Evolutionary conservation across 2,113 vertebrate genomes (phyloP).

Genomic region (Brienomyrus longianalis): DNA sequence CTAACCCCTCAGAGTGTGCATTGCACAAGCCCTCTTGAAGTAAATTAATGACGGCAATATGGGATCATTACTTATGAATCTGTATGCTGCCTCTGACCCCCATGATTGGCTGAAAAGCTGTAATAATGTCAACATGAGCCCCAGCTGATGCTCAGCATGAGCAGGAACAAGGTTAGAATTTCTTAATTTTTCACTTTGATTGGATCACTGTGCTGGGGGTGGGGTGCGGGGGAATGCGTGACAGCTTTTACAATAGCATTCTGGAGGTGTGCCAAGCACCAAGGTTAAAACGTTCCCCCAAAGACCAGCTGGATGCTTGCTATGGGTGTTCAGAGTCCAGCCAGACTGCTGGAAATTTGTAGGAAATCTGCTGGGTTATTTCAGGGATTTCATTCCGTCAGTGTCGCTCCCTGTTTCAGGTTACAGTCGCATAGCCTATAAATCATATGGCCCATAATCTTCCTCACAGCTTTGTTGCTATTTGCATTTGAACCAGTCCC

Average conservation of each 20-base stretch:
- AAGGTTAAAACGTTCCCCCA: not conserved
- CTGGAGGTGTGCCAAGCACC: not conserved
- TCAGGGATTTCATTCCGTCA: not conserved
- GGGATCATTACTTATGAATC: slow-evolving; percentile 2
- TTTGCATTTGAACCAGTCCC: not conserved
- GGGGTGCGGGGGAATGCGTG: not conserved
- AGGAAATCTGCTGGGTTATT: not conserved
- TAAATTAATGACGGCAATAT: not conserved
- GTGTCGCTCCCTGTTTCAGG: not conserved
- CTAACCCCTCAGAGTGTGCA: not conserved
- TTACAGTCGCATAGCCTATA: not conserved
- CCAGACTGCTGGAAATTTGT: not conserved
- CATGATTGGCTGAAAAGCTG: not conserved
- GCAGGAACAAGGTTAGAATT: not conserved
- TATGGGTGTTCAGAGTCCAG: not conserved
- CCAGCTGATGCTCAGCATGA: not conserved
- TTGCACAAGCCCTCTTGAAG: not conserved
- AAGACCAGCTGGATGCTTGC: not conserved
- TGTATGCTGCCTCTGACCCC: not conserved
- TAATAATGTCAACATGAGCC: not conserved
- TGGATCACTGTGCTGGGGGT: not conserved
- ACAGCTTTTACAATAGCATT: not conserved
- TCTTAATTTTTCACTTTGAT: slow-evolving; percentile 9
- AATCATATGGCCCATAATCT: not conserved
- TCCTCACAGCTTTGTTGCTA: not conserved